These are phyloP conservation scores for Zygaena filipendulae DNA, from an alignment of 2,888 invertebrate genomes.

Conservation along the genomic window DNA sequence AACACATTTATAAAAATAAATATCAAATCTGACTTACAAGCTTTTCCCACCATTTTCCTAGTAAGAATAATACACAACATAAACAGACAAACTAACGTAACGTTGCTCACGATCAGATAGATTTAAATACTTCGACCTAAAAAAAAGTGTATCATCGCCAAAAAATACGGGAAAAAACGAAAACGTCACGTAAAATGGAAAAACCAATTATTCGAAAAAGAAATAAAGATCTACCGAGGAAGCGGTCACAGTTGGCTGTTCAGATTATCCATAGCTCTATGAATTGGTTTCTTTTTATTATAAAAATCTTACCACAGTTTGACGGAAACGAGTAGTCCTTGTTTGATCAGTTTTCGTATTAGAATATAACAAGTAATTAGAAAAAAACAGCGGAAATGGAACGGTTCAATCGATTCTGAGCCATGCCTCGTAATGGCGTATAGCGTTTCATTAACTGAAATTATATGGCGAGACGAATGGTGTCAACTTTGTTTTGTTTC, in stretches of 20 bases:
- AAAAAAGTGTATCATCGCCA: too few relatives aligned
- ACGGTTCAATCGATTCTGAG: constrained; percentile 62
- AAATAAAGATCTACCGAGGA: constrained; percentile 59
- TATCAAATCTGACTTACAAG: too few relatives aligned
- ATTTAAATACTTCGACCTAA: too few relatives aligned
- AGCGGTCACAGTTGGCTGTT: constrained; percentile 63
- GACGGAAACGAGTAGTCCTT: constrained; percentile 49
- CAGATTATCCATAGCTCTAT: constrained; percentile 57
- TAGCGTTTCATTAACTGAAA: constrained; percentile 59
- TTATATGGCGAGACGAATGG: constrained; percentile 62
- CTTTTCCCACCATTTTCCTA: too few relatives aligned
- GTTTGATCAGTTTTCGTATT: constrained; percentile 57
- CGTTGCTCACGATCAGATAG: too few relatives aligned
- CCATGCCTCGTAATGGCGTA: constrained; percentile 56
- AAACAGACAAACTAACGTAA: constrained; percentile 40
- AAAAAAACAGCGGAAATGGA: constrained; percentile 62
- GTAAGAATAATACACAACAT: constrained; percentile 23
- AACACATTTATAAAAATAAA: too few relatives aligned
- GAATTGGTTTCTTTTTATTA: constrained; percentile 43
- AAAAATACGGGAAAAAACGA: constrained; percentile 17
- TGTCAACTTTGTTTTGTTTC: constrained; percentile 54
- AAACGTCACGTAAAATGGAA: constrained; percentile 49
- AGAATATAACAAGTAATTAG: constrained; percentile 39
- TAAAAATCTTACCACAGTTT: constrained; percentile 39
- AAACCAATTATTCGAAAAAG: constrained; percentile 60